Conservation (phyloP, 2,888 invertebrate species). For the Caenorhabditis sinica region DNA sequence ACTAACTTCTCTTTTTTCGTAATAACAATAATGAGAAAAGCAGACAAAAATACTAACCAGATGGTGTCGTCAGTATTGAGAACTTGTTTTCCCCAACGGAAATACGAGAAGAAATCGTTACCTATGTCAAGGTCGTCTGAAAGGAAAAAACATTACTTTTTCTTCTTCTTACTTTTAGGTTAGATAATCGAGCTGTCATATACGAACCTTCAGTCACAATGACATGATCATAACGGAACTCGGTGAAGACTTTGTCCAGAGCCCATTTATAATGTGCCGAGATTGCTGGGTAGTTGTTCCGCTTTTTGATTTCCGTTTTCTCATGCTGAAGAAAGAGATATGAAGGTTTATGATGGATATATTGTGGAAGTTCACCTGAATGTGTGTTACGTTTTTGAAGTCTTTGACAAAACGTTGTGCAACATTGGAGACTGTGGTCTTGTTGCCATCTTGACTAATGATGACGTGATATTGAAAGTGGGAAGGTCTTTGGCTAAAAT, state of each 20-base stretch:
- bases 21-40: background rate
- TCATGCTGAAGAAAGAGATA: conserved; percentile 58
- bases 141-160: conserved; percentile 68
- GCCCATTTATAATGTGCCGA: conserved; percentile 98
- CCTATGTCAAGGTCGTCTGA: conserved; percentile 97
- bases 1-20: background rate
- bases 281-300: conserved; percentile 86
- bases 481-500: conserved; percentile 72
- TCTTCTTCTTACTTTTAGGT: background rate
- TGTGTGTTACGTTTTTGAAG: conserved; percentile 54
- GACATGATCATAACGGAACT: conserved; percentile 91
- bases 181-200: conserved; percentile 21
- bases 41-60: conserved; percentile 86
- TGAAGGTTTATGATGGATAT: background rate
- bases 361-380: conserved; percentile 60
- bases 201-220: conserved; percentile 94
- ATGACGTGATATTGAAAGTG: conserved; percentile 77
- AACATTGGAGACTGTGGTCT: conserved; percentile 68
- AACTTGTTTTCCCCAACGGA: conserved; percentile 92
- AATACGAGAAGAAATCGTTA: conserved; percentile 98
- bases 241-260: conserved; percentile 92
- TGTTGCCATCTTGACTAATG: conserved; percentile 81
- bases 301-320: conserved; percentile 53
- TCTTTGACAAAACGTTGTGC: conserved; percentile 61
- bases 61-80: conserved; percentile 91